phyloP scores from a whole-genome alignment of 1,140 invertebrate genomes.

The Aphaenogaster ashmeadi region DNA sequence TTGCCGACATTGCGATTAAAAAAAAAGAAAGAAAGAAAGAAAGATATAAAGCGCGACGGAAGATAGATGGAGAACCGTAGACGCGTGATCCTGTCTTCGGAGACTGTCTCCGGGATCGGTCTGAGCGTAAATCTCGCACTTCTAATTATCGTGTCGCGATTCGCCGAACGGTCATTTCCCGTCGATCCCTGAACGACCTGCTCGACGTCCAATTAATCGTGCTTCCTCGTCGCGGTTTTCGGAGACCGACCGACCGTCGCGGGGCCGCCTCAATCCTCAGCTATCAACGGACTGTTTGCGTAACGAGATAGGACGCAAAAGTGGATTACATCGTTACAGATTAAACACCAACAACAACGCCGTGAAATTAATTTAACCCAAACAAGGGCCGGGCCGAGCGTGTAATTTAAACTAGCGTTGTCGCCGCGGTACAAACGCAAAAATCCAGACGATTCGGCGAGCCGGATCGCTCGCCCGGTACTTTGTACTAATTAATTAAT shows the following conservation, averaged over 20 bases:
- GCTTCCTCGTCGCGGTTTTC: neutral
- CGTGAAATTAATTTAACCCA: slow-evolving; percentile 65
- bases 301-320: slow-evolving; percentile 52
- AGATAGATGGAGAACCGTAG: neutral
- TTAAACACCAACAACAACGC: slow-evolving; percentile 59
- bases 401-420: slow-evolving; percentile 70
- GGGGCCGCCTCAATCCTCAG: slow-evolving; percentile 3
- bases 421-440: slow-evolving; percentile 11
- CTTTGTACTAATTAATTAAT: slow-evolving; percentile 72
- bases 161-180: neutral
- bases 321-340: slow-evolving; percentile 59
- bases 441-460: slow-evolving; percentile 56
- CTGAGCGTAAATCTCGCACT: neutral
- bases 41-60: neutral
- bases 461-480: slow-evolving; percentile 37
- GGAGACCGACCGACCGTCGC: neutral
- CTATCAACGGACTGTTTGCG: slow-evolving; percentile 53
- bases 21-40: neutral
- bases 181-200: neutral
- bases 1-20: neutral
- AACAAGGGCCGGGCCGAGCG: slow-evolving; percentile 43
- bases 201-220: slow-evolving; percentile 4
- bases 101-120: neutral
- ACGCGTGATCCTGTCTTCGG: neutral
- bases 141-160: neutral